phyloP scores from a whole-genome alignment of 2,113 vertebrate genomes.

The Neodontobutis hainanensis region DNA sequence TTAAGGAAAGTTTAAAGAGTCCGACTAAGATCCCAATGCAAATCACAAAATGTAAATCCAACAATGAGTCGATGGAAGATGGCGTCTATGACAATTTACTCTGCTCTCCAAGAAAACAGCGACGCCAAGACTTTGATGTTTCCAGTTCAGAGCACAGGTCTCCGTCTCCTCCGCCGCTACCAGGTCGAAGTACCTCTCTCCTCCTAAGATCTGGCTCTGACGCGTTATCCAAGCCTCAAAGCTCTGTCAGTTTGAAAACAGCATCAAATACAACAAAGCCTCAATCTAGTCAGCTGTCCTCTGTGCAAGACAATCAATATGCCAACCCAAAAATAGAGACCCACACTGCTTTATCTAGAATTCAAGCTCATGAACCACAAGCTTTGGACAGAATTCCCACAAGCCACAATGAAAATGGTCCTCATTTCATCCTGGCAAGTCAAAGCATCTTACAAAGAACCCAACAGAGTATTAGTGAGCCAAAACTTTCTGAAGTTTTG shows the following conservation, averaged over 20 bases:
- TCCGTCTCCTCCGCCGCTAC: conserved; percentile 74
- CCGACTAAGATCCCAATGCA: conserved; percentile 60
- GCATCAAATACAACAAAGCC: conserved; percentile 25
- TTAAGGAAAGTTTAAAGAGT: conserved; percentile 73
- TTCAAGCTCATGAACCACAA: conserved; percentile 49
- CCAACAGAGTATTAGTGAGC: conserved; percentile 71
- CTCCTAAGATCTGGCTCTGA: conserved; percentile 75
- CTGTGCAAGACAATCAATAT: conserved; percentile 54
- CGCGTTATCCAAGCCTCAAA: conserved; percentile 54
- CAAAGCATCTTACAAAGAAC: conserved; percentile 64
- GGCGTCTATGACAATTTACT: conserved; percentile 68
- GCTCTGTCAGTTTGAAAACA: conserved; percentile 52
- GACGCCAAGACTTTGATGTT: conserved; percentile 62
- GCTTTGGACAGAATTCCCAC: conserved; percentile 29
- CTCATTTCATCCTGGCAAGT: conserved; percentile 62
- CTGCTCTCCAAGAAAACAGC: conserved; percentile 73
- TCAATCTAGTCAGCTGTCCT: conserved; percentile 54
- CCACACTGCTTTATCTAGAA: conserved; percentile 64
- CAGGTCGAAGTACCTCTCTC: conserved; percentile 83
- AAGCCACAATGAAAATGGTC: conserved; percentile 55
- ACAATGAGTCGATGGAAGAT: conserved; percentile 63
- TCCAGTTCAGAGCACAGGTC: conserved; percentile 58
- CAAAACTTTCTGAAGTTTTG: conserved; percentile 71
- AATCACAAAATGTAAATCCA: conserved; percentile 58
- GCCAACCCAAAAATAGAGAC: conserved; percentile 30